Conservation (phyloP, 2,113 vertebrate genomes). For the Marmota flaviventris region DNA sequence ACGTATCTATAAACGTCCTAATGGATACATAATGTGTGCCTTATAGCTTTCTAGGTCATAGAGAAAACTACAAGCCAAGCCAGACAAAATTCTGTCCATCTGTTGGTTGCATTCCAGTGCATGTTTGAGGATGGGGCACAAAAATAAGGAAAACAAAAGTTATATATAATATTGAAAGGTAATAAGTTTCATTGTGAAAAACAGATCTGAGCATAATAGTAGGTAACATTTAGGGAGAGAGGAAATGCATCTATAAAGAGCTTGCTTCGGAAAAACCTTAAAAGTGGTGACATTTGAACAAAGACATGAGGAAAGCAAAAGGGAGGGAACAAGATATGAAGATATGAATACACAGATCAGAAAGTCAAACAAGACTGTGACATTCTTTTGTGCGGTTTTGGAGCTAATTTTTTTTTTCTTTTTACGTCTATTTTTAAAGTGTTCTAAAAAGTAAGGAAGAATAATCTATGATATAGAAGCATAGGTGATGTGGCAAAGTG, state of each 20-base stretch:
- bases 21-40: background rate
- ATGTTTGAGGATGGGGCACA: fast-evolving
- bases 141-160: background rate
- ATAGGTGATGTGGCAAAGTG: background rate
- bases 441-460: background rate
- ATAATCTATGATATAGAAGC: background rate
- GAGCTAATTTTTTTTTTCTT: background rate
- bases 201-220: background rate
- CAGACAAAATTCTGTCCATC: background rate
- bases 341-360: background rate
- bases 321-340: background rate
- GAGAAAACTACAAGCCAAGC: background rate
- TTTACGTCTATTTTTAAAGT: background rate
- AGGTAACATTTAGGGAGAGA: background rate
- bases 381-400: background rate
- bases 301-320: background rate
- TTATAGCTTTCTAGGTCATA: background rate
- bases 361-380: too few species aligned
- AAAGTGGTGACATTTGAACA: background rate
- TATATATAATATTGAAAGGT: background rate
- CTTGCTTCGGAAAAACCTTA: background rate
- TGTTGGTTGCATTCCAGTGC: background rate
- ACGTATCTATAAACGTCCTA: background rate
- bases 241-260: background rate
- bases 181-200: background rate